phyloP scores from a whole-genome alignment of 2,797 vertebrate species.

The Enteromius thamalakanensis region DNA sequence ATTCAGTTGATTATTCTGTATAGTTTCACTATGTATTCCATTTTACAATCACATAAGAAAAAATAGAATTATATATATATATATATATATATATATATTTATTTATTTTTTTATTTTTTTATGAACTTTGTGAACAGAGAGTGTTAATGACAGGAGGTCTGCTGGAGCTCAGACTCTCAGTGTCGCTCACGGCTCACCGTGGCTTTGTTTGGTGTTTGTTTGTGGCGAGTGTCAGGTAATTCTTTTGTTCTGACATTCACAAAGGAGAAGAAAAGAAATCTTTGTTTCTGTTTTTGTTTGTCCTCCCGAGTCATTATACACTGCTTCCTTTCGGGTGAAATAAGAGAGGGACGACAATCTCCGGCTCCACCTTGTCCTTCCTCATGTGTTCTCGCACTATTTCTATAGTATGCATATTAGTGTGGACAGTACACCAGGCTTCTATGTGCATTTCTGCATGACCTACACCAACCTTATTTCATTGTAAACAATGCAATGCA shows the following conservation, averaged over 20 bases:
- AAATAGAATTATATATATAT: no score
- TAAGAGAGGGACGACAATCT: conserved; percentile 19
- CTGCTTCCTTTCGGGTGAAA: conserved; percentile 43
- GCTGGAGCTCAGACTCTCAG: neutral
- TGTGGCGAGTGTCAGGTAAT: conserved; percentile 16
- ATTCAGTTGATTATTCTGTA: neutral
- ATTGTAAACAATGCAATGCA: no score
- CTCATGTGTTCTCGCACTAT: neutral
- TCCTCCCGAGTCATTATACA: conserved; percentile 4
- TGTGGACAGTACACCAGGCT: neutral
- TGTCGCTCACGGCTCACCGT: neutral
- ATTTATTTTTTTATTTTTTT: neutral
- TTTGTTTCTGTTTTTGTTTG: neutral
- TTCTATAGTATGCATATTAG: neutral
- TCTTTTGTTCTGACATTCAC: conserved; percentile 33
- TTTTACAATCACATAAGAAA: neutral
- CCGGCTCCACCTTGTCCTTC: neutral
- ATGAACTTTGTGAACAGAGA: neutral
- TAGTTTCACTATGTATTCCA: neutral
- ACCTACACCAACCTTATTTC: neutral
- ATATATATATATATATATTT: neutral
- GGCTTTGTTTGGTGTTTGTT: conserved; percentile 13
- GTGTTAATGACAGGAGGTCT: neutral
- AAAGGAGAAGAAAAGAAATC: conserved; percentile 25
- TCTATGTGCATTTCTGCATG: neutral